Conservation (phyloP, 2,113 vertebrate genomes). For the Himantopus leucocephalus region DNA sequence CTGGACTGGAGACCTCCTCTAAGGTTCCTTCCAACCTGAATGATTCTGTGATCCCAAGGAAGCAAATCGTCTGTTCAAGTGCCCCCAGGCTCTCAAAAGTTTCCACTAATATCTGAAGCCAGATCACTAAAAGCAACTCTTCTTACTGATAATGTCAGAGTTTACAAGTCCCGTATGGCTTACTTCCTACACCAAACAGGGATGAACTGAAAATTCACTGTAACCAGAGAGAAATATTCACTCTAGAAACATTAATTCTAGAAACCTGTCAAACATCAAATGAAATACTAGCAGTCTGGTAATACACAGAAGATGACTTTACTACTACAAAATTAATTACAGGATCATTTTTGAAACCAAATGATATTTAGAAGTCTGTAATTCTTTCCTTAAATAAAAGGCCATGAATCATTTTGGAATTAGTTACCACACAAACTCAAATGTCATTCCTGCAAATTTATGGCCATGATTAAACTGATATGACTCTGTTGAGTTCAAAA, state of each 20-base stretch:
- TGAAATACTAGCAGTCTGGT: conserved; percentile 2
- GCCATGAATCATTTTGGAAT: background rate
- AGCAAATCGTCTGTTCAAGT: background rate
- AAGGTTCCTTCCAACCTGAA: background rate
- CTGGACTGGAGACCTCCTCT: background rate
- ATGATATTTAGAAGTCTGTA: conserved; percentile 5
- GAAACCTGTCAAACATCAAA: conserved; percentile 42
- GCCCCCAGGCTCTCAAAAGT: background rate
- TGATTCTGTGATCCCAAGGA: background rate
- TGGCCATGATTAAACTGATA: background rate
- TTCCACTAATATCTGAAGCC: background rate
- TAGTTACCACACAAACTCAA: conserved; percentile 13
- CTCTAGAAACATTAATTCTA: conserved; percentile 15
- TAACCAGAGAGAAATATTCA: background rate
- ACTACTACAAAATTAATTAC: conserved; percentile 36
- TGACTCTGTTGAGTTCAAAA: background rate
- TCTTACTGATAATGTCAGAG: background rate
- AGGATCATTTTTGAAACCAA: conserved; percentile 32
- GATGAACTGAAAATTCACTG: background rate
- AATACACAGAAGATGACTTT: conserved; percentile 40
- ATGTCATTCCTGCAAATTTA: conserved; percentile 8
- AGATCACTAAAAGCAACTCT: background rate
- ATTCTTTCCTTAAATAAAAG: conserved; percentile 49
- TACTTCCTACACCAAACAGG: background rate
- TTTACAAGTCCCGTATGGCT: background rate